These are phyloP conservation scores for Aleadryas rufinucha DNA, from an alignment of 2,113 vertebrate genomes.

Conservation along the genomic window DNA sequence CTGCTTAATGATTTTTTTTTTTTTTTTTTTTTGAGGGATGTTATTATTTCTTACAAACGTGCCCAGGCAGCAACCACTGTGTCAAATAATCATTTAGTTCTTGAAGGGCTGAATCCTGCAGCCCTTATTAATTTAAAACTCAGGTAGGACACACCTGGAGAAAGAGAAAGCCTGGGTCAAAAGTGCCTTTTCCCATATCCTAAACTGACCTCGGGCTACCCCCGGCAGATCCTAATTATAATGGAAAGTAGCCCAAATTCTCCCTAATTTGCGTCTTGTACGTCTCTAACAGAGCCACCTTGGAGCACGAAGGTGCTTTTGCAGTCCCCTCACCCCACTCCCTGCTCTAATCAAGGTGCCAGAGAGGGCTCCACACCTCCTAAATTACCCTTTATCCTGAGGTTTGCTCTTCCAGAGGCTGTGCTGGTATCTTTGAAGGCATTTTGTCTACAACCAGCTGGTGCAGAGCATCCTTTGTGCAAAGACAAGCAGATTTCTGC, in stretches of 20 bases:
- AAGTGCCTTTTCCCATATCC: not conserved
- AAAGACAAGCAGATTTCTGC: not conserved
- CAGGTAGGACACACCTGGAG: not conserved
- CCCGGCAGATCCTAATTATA: accelerated
- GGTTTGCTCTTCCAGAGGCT: not conserved
- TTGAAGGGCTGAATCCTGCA: not conserved
- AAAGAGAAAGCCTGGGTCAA: not conserved
- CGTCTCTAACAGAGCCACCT: not conserved
- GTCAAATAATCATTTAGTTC: not conserved
- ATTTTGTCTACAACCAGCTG: not conserved
- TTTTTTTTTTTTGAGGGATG: not conserved
- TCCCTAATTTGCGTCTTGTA: not conserved
- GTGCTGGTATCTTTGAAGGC: not conserved
- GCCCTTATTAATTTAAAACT: not conserved
- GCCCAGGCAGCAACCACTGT: not conserved
- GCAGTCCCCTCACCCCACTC: not conserved
- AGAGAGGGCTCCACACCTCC: not conserved
- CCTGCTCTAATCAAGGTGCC: not conserved
- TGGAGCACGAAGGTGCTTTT: not conserved
- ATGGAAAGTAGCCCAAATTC: not conserved
- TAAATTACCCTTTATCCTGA: not conserved
- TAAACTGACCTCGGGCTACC: not conserved
- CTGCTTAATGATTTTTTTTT: not conserved
- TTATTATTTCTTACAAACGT: not conserved
- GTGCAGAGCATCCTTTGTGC: not conserved